phyloP scores from a whole-genome alignment of 2,888 invertebrate species.

The Lepidonotus clava region DNA sequence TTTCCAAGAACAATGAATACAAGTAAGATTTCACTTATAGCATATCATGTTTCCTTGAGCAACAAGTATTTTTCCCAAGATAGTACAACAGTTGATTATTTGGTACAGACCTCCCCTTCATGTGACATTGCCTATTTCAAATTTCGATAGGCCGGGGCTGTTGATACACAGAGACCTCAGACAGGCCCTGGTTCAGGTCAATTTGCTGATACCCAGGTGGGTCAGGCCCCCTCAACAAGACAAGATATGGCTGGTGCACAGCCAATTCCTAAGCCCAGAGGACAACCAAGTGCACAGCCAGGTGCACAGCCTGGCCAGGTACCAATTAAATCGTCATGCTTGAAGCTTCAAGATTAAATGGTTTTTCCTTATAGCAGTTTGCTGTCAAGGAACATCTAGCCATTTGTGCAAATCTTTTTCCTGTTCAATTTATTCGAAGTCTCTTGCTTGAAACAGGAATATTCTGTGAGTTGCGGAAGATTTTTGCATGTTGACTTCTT shows the following conservation, averaged over 20 bases:
- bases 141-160: background rate
- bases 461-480: too few species aligned
- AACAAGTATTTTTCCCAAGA: too few species aligned
- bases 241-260: background rate
- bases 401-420: background rate
- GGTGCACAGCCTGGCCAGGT: conserved; percentile 22
- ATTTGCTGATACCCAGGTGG: background rate
- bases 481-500: too few species aligned
- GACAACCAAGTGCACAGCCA: background rate
- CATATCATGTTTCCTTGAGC: too few species aligned
- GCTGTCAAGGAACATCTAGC: background rate
- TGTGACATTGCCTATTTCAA: too few species aligned
- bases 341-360: background rate
- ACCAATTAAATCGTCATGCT: background rate
- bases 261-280: background rate
- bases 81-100: too few species aligned
- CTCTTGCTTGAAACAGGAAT: background rate
- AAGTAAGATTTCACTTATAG: too few species aligned
- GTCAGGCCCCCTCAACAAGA: background rate
- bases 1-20: too few species aligned
- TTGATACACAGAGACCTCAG: background rate
- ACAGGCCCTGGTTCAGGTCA: background rate
- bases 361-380: background rate
- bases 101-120: too few species aligned
- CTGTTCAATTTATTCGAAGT: background rate